These are phyloP conservation scores for Sciurus niger DNA, from an alignment of 2,113 vertebrate genomes.

Conservation along the genomic window DNA sequence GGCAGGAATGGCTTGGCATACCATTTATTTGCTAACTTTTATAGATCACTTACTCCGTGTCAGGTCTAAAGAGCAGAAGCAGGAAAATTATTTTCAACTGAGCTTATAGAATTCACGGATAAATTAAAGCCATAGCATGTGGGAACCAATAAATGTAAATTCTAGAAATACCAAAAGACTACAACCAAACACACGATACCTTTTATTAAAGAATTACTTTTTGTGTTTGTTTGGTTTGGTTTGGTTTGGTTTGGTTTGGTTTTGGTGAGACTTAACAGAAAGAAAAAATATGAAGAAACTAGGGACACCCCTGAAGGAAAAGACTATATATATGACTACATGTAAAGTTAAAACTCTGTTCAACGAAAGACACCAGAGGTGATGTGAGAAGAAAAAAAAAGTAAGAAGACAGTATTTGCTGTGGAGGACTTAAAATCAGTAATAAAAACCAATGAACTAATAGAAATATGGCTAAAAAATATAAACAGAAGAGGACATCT, in stretches of 20 bases:
- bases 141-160: background rate
- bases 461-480: background rate
- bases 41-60: background rate
- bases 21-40: background rate
- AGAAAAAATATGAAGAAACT: constrained; percentile 52
- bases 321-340: background rate
- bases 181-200: background rate
- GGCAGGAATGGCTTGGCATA: background rate
- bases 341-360: background rate
- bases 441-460: background rate
- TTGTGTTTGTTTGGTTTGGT: background rate
- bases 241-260: no score
- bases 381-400: background rate
- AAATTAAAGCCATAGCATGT: background rate
- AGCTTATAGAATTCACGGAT: background rate
- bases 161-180: constrained; percentile 25
- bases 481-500: background rate
- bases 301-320: background rate
- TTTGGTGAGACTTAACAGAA: background rate
- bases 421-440: background rate
- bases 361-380: background rate
- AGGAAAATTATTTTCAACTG: constrained; percentile 17
- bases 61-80: background rate
- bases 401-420: background rate
- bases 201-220: constrained; percentile 24